Evolutionary conservation across 1,140 invertebrate species (phyloP).

Genomic region (Drosophila kurseongensis): DNA sequence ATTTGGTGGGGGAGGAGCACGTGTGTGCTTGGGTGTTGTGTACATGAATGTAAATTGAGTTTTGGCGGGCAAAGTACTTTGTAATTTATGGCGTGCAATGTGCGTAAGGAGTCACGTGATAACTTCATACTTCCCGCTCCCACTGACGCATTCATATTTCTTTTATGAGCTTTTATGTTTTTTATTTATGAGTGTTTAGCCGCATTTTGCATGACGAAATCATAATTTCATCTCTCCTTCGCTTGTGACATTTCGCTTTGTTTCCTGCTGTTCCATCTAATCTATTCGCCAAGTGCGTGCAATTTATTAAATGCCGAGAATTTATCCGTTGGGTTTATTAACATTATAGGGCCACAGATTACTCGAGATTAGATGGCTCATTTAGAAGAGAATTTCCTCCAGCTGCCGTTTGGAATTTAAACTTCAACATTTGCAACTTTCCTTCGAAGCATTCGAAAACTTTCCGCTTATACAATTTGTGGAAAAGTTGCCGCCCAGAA

Average conservation of each 20-base stretch:
- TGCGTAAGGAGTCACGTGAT: constrained; percentile 82
- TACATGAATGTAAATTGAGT: constrained; percentile 81
- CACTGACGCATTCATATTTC: constrained; percentile 34
- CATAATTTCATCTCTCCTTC: constrained; percentile 67
- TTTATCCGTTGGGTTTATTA: constrained; percentile 60
- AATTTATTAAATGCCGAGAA: constrained; percentile 54
- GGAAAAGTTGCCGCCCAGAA: constrained; percentile 51
- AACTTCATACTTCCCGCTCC: constrained; percentile 60
- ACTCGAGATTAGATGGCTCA: constrained; percentile 64
- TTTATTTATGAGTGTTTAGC: constrained; percentile 77
- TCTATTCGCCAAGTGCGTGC: constrained; percentile 69
- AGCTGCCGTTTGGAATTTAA: constrained; percentile 26
- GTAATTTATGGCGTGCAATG: constrained; percentile 82
- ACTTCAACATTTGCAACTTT: constrained; percentile 45
- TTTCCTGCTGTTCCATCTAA: constrained; percentile 54
- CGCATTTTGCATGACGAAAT: constrained; percentile 80
- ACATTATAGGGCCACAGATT: constrained; percentile 67
- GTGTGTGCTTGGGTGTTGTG: constrained; percentile 30
- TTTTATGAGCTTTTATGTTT: constrained; percentile 59
- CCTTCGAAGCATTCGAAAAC: constrained; percentile 16
- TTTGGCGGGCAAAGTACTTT: constrained; percentile 79
- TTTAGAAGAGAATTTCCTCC: constrained; percentile 46
- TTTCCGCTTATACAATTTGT: constrained; percentile 49
- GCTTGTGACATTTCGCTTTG: constrained; percentile 71
- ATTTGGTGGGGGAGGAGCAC: constrained; percentile 20